Evolutionary conservation across 1,140 invertebrate species (phyloP).

Genomic region (Coelopa frigida): DNA sequence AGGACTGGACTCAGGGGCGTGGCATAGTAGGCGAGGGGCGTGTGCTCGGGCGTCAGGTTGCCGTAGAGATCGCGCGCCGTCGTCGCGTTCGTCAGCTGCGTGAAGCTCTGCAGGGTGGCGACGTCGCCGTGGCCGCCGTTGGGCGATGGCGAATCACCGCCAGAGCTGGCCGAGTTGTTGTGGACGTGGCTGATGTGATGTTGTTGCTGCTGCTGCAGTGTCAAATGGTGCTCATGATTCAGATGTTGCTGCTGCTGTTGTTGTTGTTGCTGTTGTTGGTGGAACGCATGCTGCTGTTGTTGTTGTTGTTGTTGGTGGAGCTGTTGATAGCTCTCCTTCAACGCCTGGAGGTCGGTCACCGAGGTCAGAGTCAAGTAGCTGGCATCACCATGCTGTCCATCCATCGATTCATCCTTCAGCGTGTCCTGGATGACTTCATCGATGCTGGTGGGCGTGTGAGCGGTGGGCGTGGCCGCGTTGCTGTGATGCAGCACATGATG

Average conservation of each 20-base stretch:
- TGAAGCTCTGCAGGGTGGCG: conserved; percentile 32
- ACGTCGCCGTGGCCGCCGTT: conserved; percentile 20
- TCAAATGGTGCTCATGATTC: conserved; percentile 20
- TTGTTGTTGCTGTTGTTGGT: conserved; percentile 13
- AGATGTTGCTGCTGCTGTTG: conserved; percentile 17
- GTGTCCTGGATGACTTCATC: conserved; percentile 43
- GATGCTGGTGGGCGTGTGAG: conserved; percentile 26
- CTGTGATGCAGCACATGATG: conserved; percentile 29
- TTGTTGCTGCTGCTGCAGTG: conserved; percentile 7
- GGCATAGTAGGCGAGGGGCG: conserved; percentile 20
- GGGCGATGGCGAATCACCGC: conserved; percentile 36
- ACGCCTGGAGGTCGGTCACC: conserved; percentile 26
- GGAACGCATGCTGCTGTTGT: conserved; percentile 15
- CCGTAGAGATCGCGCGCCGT: conserved; percentile 24
- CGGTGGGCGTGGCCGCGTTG: conserved; percentile 17
- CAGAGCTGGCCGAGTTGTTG: conserved; percentile 37
- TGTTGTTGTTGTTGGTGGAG: neutral
- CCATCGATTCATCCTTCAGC: conserved; percentile 38
- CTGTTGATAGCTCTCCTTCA: conserved; percentile 26
- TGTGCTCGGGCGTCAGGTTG: conserved; percentile 31
- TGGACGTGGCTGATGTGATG: conserved; percentile 19
- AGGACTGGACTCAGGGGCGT: conserved; percentile 30
- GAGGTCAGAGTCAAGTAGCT: conserved; percentile 36
- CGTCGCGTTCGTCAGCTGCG: conserved; percentile 32
- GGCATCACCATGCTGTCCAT: conserved; percentile 26